Evolutionary conservation across 1,140 invertebrate species (phyloP).

Genomic region (Drosophila burlai): DNA sequence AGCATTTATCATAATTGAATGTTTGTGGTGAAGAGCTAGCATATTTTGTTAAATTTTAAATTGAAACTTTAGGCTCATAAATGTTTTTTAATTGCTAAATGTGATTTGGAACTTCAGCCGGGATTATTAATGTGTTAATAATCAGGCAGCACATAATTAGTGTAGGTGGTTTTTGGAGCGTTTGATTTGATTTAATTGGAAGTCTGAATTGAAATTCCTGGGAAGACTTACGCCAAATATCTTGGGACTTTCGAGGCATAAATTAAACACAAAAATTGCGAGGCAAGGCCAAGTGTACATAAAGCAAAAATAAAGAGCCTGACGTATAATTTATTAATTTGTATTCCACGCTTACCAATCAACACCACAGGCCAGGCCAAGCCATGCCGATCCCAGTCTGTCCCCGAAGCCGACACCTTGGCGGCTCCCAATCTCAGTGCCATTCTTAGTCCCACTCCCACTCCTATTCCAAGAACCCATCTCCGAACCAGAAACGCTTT

Average conservation of each 20-base stretch:
- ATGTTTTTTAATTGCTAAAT: conserved; percentile 21
- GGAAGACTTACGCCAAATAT: conserved; percentile 5
- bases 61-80: conserved; percentile 18
- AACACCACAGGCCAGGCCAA: conserved; percentile 22
- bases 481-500: not conserved
- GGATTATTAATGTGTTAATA: conserved; percentile 9
- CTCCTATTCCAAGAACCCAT: not conserved
- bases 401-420: conserved; percentile 31
- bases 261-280: conserved; percentile 16
- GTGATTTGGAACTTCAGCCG: not conserved
- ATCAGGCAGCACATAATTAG: conserved; percentile 11
- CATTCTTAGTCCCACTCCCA: conserved; percentile 11
- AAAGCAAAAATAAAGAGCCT: conserved; percentile 39
- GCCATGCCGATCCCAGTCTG: conserved; percentile 25
- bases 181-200: conserved; percentile 15
- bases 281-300: conserved; percentile 22
- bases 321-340: conserved; percentile 73
- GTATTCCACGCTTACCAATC: conserved; percentile 69
- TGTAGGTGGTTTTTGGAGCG: not conserved
- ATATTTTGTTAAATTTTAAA: conserved; percentile 25
- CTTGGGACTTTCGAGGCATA: conserved; percentile 19
- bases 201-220: conserved; percentile 5
- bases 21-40: conserved; percentile 13
- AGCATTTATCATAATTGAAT: conserved; percentile 38
- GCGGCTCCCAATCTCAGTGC: conserved; percentile 26